Percentiles rank a stretch among this genome's conserved stretches.
phyloP scores from a whole-genome alignment of 2,797 vertebrate genomes.

The Hoplostethus atlanticus region DNA sequence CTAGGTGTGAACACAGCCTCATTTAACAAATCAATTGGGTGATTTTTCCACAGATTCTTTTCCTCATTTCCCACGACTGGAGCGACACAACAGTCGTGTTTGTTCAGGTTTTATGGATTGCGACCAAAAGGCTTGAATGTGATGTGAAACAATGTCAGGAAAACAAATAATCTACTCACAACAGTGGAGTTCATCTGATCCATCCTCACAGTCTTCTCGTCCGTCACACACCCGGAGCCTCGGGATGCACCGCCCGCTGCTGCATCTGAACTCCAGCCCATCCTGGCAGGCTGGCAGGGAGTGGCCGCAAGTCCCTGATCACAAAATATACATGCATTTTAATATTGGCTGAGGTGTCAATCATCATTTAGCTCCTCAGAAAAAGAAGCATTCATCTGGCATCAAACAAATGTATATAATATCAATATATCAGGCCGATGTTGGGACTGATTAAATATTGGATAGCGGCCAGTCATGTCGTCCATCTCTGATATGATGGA shows the following conservation, averaged over 20 bases:
- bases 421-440: no score
- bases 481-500: no score
- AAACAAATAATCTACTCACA: constrained; percentile 66
- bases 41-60: no score
- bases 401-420: neutral
- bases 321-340: neutral
- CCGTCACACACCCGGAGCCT: constrained; percentile 79
- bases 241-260: constrained; percentile 65
- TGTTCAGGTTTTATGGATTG: no score
- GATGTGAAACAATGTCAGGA: no score
- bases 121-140: no score
- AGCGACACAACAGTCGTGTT: no score
- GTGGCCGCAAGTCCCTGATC: constrained; percentile 37
- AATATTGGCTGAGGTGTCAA: neutral
- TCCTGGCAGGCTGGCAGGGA: constrained; percentile 44
- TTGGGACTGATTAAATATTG: no score
- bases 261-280: constrained; percentile 77
- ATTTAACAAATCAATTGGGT: no score
- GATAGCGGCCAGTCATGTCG: no score
- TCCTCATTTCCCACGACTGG: no score
- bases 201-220: constrained; percentile 81
- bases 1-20: no score
- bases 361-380: neutral
- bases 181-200: constrained; percentile 83
- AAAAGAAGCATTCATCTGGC: neutral